Base-by-base conservation (phyloP, 2,113 vertebrate genomes). In the Strix aluco region DNA sequence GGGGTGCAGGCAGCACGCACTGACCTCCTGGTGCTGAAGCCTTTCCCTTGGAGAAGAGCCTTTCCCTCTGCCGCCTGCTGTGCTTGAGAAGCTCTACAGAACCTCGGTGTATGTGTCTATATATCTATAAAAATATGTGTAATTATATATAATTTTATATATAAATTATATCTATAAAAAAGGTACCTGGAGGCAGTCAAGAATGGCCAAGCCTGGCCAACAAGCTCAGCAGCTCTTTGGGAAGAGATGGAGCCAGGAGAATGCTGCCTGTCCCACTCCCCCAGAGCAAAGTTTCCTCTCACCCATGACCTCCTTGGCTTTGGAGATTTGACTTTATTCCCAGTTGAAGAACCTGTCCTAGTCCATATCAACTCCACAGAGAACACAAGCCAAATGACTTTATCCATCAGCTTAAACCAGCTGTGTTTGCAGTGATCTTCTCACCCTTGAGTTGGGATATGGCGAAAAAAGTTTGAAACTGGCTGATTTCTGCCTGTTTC, bases 351-450 rank as follows among this genome's bases (percentile, higher is more conserved):
- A 32, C 15, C 65, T 65, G 40, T 40, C 29, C 34, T 72, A 4
- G 23, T 20, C 42, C 29, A 9, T n/a, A n/a, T 14, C 38, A 22
- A 6, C 49, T 15, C 63, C n/a, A 20, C 1, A 6, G 34, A 46
- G 18, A 82, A 19, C 32, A 5, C 11, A 15, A 36, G 5, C 34
- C 46, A 42, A 40, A 15, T 1, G 2, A 25, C 46, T 66, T 72
- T 42, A 47, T 15, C 40, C 34, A 16, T 32, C 44, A 49, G 34
- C 42, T 52, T 20, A 34, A 51, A 40, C 29, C 17, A 11, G 27
- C 62, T 0, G 0, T 10, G 15, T 38, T 32, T 3, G 0, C 62
- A 20, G 62, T 1, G 10, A 8, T 34, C 2, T 1, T 8, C 21
- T 17, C 38, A 3, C 58, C 20, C 29, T 0, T 0, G 0, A 22